Base-by-base conservation (phyloP, 2,113 vertebrate genomes). In the Acanthochromis polyacanthus region DNA sequence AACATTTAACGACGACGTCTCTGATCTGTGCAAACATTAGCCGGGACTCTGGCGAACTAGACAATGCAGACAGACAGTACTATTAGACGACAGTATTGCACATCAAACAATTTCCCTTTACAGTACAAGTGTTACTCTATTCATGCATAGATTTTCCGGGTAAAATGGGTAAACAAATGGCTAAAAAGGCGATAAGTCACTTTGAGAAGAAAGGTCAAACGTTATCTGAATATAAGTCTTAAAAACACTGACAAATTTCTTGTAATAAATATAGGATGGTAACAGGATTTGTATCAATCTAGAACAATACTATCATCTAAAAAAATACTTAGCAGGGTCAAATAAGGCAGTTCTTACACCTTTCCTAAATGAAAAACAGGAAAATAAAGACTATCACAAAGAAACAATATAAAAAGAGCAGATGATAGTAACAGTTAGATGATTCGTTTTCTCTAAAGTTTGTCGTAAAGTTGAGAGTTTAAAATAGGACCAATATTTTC, bases 141-240 rank as follows among this genome's bases (percentile, higher is more conserved):
- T 80, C 90, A 93, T 93, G 93, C 92, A 93, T 91, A 93, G 91
- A 80, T 83, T 81, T 45, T 71, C 43, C 52, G 62, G 71, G 70
- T 84, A 30, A 84, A 83, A 85, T 55, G 59, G 73, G 80, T 79
- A 77, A 88, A 89, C 64, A 82, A 70, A 82, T 79, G 45, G 52
- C 60, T 75, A 69, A 68, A 75, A 83, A 72, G 81, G 50, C 10
- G 82, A 80, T 57, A 50, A 65, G 32, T 64, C 40, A 70, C 68
- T 11, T 62, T 69, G 3, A 66, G 36, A 81, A 63, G n/a, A 66
- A 71, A 66, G 38, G 61, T 76, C 32, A 73, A 74, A 66, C 3
- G 50, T 76, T 52, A 65, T 64, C 32, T 25, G 58, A 77, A 80
- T 83, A 56, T 71, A 69, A 48, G 58, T 79, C 53, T 82, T 86